Conservation (phyloP, 2,113 vertebrate genomes). For the Nycticryphes semicollaris region DNA sequence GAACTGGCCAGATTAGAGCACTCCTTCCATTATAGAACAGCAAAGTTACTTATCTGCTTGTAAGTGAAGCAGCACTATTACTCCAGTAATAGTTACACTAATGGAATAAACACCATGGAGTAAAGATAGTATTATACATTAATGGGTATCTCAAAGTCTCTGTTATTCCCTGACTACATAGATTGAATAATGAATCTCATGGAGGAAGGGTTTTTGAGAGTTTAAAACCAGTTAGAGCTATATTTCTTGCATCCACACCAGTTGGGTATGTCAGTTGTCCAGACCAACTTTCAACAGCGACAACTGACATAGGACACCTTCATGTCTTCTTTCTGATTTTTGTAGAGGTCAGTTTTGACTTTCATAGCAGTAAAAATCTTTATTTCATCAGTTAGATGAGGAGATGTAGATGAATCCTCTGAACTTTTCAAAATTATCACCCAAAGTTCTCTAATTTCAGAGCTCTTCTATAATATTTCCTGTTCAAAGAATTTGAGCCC, state of each 20-base stretch:
- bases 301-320: background rate
- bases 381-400: background rate
- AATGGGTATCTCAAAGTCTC: background rate
- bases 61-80: background rate
- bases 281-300: background rate
- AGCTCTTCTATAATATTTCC: background rate
- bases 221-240: background rate
- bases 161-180: background rate
- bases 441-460: background rate
- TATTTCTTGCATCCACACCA: background rate
- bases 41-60: background rate
- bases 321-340: background rate
- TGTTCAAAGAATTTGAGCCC: background rate
- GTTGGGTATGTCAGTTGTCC: background rate
- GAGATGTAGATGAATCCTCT: background rate
- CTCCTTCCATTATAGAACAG: background rate
- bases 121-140: background rate
- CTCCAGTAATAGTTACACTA: background rate
- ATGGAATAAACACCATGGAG: background rate
- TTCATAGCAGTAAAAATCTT: background rate
- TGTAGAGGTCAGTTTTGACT: background rate
- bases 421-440: background rate
- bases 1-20: background rate
- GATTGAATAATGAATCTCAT: background rate
- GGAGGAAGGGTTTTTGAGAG: fast-evolving